phyloP scores from a whole-genome alignment of 2,113 vertebrate genomes.

The Macrotis lagotis region DNA sequence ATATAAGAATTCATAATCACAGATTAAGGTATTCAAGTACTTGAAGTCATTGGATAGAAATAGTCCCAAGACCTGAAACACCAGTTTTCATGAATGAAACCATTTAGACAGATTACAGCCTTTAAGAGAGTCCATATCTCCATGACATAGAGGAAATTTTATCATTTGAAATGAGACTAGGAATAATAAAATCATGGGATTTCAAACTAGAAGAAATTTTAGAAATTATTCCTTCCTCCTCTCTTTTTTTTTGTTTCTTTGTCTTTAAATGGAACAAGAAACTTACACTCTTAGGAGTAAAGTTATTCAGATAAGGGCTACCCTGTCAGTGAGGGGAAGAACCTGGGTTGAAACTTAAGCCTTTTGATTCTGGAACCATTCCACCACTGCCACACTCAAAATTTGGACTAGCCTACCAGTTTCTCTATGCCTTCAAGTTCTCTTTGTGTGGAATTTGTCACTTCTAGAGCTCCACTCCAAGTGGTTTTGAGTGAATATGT shows the following conservation, averaged over 20 bases:
- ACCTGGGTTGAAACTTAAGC: neutral
- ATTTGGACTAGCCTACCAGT: neutral
- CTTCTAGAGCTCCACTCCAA: neutral
- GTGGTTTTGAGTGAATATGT: neutral
- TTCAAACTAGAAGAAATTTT: neutral
- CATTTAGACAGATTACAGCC: neutral
- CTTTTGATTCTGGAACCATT: neutral
- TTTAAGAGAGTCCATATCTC: neutral
- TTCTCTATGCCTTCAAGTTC: neutral
- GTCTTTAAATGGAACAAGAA: neutral
- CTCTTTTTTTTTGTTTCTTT: neutral
- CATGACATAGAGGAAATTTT: neutral
- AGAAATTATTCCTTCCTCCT: neutral
- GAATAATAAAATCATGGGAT: neutral
- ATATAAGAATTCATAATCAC: neutral
- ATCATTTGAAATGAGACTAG: neutral
- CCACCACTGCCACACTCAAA: neutral
- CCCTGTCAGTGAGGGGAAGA: neutral
- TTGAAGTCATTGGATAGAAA: neutral
- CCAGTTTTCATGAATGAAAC: neutral
- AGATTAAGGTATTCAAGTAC: neutral
- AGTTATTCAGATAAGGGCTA: neutral
- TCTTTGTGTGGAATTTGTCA: neutral
- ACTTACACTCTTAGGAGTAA: neutral
- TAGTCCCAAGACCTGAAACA: neutral